Base-by-base conservation (phyloP, 37 sponge, comb jelly and placozoan species). In the Oopsacas minuta region DNA sequence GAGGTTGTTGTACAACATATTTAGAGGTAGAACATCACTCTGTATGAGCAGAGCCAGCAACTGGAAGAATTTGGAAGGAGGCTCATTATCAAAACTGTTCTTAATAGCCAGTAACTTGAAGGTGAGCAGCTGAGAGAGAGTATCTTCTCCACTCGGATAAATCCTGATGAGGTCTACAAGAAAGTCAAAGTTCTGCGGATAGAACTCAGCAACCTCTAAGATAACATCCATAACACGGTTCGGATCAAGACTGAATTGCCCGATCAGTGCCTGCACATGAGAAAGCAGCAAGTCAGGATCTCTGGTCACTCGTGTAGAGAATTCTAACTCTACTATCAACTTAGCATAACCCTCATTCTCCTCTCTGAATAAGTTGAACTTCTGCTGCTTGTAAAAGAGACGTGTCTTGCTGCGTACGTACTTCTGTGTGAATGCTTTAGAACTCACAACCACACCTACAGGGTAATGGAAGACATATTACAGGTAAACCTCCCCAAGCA, bases 341-440 rank as follows among this genome's bases (percentile, higher is more conserved):
- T 98, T 98, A 7, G 92, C 90, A 85, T 95, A 98, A 0, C 99
- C 99, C 83, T 98, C 99, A 39, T 84, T 93, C 91, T 98, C 99
- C 87, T 98, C 99, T 1, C 99, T 92, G 35, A 95, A 89, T 37
- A 98, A 84, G 86, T 98, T 98, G 82, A 95, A 98, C 93, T 98
- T 98, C 86, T 95, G 96, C 88, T 98, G 99, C 86, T 95, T 95
- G 86, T 95, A 98, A 92, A 94, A 96, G 37, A 96, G 81, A 75
- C 87, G 90, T 0, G 96, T 96, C 86, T 96, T 96, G 34, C 87
- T 90, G 38, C 92, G 91, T 39, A 96, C 90, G 36, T 88, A 91
- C 87, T 90, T 93, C 86, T 94, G 94, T 81, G 88, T 94, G 89
- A 95, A 98, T 30, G 83, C 83, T 32, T 89, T 88, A 52, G 90